A percentile compares a stretch with the other conserved stretches of the same genome.
These are phyloP conservation scores for Megaleporinus macrocephalus DNA, from an alignment of 2,113 vertebrate species.

Conservation along the genomic window DNA sequence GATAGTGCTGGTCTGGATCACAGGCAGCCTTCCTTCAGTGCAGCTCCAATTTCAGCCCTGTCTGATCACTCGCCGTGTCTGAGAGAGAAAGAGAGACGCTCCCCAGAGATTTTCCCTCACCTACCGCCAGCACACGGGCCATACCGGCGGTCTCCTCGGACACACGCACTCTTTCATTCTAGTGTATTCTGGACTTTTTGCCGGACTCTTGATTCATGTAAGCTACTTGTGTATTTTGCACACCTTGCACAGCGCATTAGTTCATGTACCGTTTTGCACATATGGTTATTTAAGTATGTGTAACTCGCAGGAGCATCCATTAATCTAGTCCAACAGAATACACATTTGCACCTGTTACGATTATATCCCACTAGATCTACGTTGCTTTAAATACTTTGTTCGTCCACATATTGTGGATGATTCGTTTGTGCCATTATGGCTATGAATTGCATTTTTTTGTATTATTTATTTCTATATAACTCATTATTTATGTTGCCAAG, in stretches of 20 bases:
- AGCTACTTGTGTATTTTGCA: neutral
- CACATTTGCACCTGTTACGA: neutral
- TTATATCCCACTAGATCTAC: neutral
- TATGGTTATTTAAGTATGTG: neutral
- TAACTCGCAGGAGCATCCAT: neutral
- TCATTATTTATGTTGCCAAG: too few relatives aligned
- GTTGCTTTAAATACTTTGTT: neutral
- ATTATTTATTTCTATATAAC: too few relatives aligned
- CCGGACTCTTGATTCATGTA: neutral
- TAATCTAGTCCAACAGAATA: neutral
- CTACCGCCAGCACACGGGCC: constrained; percentile 29
- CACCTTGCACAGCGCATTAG: neutral
- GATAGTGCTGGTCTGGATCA: constrained; percentile 52
- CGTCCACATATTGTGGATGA: too few relatives aligned
- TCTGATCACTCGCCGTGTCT: constrained; percentile 55
- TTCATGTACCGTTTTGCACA: neutral
- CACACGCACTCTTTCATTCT: constrained; percentile 30
- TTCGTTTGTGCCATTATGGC: too few relatives aligned
- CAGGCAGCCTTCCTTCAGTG: constrained; percentile 31
- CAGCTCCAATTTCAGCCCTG: constrained; percentile 45
- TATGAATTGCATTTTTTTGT: too few relatives aligned
- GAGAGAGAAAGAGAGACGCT: constrained; percentile 32
- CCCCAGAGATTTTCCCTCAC: constrained; percentile 28
- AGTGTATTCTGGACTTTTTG: neutral
- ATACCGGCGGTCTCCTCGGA: constrained; percentile 55